Evolutionary conservation across 2,113 vertebrate genomes (phyloP).

Genomic region (Cyphotilapia sp.): DNA sequence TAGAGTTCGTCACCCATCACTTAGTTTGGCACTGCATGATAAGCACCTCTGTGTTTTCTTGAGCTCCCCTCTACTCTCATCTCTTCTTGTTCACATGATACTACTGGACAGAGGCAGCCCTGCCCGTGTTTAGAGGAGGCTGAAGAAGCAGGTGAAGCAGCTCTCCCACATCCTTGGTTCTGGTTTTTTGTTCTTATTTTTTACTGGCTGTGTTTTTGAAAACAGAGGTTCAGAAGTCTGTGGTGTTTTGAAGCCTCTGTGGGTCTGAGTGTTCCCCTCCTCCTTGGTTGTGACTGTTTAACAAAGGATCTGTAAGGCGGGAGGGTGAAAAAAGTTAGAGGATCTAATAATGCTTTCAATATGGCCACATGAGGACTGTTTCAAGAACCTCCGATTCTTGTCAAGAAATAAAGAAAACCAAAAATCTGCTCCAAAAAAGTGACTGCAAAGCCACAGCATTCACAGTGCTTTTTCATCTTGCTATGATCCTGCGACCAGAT

Average conservation of each 20-base stretch:
- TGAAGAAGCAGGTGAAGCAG: not conserved
- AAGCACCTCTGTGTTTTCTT: not conserved
- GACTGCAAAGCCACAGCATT: not conserved
- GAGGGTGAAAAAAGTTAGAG: not conserved
- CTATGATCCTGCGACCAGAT: not conserved
- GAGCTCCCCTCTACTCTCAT: not conserved
- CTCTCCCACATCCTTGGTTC: not conserved
- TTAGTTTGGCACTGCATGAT: not conserved
- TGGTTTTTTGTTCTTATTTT: not conserved
- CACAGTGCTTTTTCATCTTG: not conserved
- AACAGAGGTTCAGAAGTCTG: not conserved
- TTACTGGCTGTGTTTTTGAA: not conserved
- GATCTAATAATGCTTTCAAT: not conserved
- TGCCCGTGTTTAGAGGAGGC: not conserved
- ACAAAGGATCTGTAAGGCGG: not conserved
- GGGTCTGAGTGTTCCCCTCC: not conserved
- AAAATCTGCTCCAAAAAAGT: not conserved
- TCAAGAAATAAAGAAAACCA: not conserved
- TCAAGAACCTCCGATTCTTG: not conserved
- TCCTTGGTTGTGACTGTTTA: not conserved
- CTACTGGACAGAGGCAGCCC: not conserved
- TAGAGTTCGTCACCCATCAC: not conserved
- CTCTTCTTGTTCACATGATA: not conserved
- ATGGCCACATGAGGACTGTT: not conserved
- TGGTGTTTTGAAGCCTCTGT: not conserved